phyloP scores from a whole-genome alignment of 2,113 vertebrate species.

The Synodontis membranacea region DNA sequence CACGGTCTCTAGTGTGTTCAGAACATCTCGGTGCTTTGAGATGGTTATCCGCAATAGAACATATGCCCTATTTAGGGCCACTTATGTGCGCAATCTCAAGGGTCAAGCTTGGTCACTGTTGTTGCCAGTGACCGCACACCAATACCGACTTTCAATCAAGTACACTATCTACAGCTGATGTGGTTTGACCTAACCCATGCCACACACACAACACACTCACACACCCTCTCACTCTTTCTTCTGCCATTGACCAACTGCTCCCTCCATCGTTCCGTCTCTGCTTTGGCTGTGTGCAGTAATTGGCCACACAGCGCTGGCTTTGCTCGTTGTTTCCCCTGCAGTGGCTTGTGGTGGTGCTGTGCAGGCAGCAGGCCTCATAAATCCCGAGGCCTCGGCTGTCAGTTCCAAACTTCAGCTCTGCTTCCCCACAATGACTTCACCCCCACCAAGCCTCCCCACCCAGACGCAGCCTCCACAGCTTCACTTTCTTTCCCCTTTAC shows the following conservation, averaged over 20 bases:
- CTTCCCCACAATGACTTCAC: conserved; percentile 66
- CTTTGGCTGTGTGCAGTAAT: conserved; percentile 62
- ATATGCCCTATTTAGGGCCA: conserved; percentile 18
- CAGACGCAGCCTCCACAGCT: conserved; percentile 43
- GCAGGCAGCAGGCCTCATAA: conserved; percentile 70
- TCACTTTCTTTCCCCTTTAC: conserved; percentile 41
- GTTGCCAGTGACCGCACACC: conserved; percentile 35
- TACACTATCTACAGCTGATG: conserved; percentile 43
- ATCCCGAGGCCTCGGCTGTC: conserved; percentile 68
- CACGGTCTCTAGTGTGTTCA: conserved; percentile 19
- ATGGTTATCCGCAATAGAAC: conserved; percentile 6
- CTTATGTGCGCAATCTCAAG: conserved; percentile 18
- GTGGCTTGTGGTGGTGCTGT: conserved; percentile 69
- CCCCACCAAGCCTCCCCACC: conserved; percentile 49
- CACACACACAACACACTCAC: conserved; percentile 45
- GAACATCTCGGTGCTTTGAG: conserved; percentile 24
- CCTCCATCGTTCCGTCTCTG: conserved; percentile 31
- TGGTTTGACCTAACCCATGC: conserved; percentile 41
- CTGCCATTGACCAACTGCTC: conserved; percentile 27
- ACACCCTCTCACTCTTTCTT: conserved; percentile 16
- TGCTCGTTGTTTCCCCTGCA: conserved; percentile 70
- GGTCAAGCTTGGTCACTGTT: conserved; percentile 29
- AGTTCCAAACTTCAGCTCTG: conserved; percentile 66
- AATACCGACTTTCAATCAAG: conserved; percentile 25
- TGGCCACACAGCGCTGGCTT: conserved; percentile 67